Evolutionary conservation across 2,797 vertebrate species (phyloP), one percentile per base, ranked within the genome.

Genomic region (Momotus momota): DNA sequence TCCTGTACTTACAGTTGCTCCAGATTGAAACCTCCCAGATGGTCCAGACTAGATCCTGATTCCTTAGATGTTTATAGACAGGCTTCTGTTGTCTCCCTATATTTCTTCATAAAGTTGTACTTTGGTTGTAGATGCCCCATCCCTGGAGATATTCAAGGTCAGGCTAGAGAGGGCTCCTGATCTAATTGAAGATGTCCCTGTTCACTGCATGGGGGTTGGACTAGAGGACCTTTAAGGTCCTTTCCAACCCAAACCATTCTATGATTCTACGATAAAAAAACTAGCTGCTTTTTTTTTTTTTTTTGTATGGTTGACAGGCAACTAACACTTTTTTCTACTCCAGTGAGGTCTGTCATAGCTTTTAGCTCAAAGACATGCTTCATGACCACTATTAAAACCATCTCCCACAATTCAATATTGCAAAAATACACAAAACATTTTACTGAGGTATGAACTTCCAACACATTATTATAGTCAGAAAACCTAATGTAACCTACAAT

Each of bases 91-190:
- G 6, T 48, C 17, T 84, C 33, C 21, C 4, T 55, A 4, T 33
- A 23, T 46, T 61, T 16, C 9, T 33, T 90, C 18, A 31, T 21
- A 33, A 75, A 77, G 14, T 19, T 62, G 19, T 41, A n/a, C 15
- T 55, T 66, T 23, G 2, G 7, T 10, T 61, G 11, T 77, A 75
- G 19, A n/a, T 0, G 1, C 7, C 14, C 20, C 26, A 9, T 15
- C 15, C 14, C 5, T 60, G 20, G n/a, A 60, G 89, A 60, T 7
- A 11, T 22, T 45, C 40, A 54, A 46, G 31, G 31, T 26, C 7
- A 51, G 20, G 29, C 7, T 45, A 23, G 19, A 41, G 1, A 0
- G 0, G 6, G 25, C 12, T 49, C 22, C 10, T 46, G 20, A 17
- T 71, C 6, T n/a, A 5, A 6, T 20, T 54, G 35, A 40, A 65